phyloP scores from a whole-genome alignment of 2,888 invertebrate genomes.

The Caenorhabditis zanzibari region DNA sequence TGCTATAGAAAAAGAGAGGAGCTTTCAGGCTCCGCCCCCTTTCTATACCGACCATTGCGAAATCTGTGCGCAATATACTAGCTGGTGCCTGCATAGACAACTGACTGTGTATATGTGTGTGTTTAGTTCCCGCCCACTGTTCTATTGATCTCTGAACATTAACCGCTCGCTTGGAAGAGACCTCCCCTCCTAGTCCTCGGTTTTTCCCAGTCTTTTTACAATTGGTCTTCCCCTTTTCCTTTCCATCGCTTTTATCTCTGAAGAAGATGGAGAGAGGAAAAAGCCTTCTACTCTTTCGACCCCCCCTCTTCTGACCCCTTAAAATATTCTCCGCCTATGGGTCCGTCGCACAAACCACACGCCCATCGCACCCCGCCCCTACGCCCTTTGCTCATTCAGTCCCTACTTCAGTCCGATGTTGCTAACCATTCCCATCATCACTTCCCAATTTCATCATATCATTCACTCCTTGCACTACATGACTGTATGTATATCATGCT shows the following conservation, averaged over 20 bases:
- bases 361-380: slow-evolving; percentile 3
- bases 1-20: no score
- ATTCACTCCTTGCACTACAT: slow-evolving; percentile 22
- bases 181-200: slow-evolving; percentile 36
- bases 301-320: slow-evolving; percentile 25
- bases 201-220: slow-evolving; percentile 43
- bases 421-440: slow-evolving; percentile 12
- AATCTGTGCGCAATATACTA: slow-evolving; percentile 51
- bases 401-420: slow-evolving; percentile 11
- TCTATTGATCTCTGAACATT: slow-evolving; percentile 72
- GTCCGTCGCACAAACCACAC: slow-evolving; percentile 45
- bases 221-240: slow-evolving; percentile 43
- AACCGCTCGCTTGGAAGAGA: slow-evolving; percentile 68
- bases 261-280: slow-evolving; percentile 35
- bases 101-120: slow-evolving; percentile 56
- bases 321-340: slow-evolving; percentile 46
- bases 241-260: slow-evolving; percentile 49
- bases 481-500: background rate
- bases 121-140: slow-evolving; percentile 59
- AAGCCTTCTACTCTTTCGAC: slow-evolving; percentile 43
- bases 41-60: slow-evolving; percentile 42
- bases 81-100: slow-evolving; percentile 51
- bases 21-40: background rate
- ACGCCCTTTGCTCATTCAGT: slow-evolving; percentile 25
- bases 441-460: slow-evolving; percentile 30